Base-by-base conservation (phyloP, 2,888 invertebrate genomes). In the Nomada lathburiana region DNA sequence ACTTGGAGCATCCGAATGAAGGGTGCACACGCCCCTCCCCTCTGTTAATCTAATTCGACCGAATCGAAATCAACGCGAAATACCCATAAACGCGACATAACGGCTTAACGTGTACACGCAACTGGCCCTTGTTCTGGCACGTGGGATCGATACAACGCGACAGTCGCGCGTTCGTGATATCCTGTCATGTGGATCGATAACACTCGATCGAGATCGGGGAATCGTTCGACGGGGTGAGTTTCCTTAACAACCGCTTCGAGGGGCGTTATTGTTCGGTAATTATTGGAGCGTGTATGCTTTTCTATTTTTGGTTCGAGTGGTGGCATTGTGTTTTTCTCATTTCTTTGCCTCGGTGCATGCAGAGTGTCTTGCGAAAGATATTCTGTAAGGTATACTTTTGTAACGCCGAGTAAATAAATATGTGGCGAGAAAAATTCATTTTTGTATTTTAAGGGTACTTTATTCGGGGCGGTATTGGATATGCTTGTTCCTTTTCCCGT, bases 21-120 rank as follows among this genome's bases (percentile, higher is more conserved):
- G 7, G 1, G 11, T 42, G 20, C 62, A 59, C 42, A 72, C 69
- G 71, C 16, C 26, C 29, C 44, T n/a, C 42, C 42, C 20, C 55
- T n/a, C 7, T 4, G 70, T 52, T 85, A 77, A 88, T 88, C 83
- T 77, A 80, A 85, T 88, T 63, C 55, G 55, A 44, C 29, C 78
- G 69, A 80, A 83, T 83, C 76, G 78, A 84, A 82, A 88, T 87
- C 87, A 77, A 85, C 84, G 84, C 74, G 82, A 84, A 85, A 88
- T 74, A 85, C 70, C 82, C 82, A 85, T 87, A 88, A 87, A 82
- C 72, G 85, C 77, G 64, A 82, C 88, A 78, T 85, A 86, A 83
- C 73, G 68, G 84, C 65, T 84, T 84, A 77, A 65, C 60, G 44
- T 71, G 18, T 29, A 62, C 57, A 74, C 44, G 42, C 16, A 4